Percentiles rank a stretch among this genome's conserved stretches.
phyloP scores from a whole-genome alignment of 2,888 invertebrate genomes.

The Temnothorax rugatulus region DNA sequence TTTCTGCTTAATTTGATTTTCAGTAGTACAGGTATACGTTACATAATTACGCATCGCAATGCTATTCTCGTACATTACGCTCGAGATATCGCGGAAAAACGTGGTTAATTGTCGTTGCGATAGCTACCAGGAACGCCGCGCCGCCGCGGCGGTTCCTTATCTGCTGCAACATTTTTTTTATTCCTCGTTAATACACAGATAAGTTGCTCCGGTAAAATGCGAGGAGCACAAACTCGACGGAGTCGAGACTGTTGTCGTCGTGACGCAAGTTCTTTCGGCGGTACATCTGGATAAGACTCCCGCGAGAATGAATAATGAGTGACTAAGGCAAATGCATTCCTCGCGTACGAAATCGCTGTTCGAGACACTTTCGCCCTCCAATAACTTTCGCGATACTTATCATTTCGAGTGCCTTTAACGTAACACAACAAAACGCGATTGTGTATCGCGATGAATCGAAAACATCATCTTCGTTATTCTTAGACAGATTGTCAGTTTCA shows the following conservation, averaged over 20 bases:
- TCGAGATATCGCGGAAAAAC: background rate
- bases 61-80: background rate
- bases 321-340: conserved; percentile 28
- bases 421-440: background rate
- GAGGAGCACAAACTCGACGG: background rate
- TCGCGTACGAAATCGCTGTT: background rate
- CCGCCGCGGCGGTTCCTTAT: conserved; percentile 8
- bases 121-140: conserved; percentile 2
- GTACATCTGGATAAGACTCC: conserved; percentile 42
- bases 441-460: background rate
- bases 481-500: background rate
- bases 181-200: conserved; percentile 27
- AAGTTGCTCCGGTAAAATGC: conserved; percentile 1
- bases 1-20: background rate
- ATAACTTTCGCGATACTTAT: conserved; percentile 21
- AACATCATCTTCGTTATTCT: background rate
- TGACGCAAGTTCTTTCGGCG: conserved; percentile 27
- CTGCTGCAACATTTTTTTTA: conserved; percentile 5
- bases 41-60: background rate
- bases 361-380: background rate
- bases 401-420: conserved; percentile 20
- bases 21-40: background rate
- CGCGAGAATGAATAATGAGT: conserved; percentile 18
- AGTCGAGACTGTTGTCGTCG: background rate
- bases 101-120: conserved; percentile 4